These are phyloP conservation scores for Synchiropus splendidus DNA, from an alignment of 2,113 vertebrate species.

Conservation along the genomic window DNA sequence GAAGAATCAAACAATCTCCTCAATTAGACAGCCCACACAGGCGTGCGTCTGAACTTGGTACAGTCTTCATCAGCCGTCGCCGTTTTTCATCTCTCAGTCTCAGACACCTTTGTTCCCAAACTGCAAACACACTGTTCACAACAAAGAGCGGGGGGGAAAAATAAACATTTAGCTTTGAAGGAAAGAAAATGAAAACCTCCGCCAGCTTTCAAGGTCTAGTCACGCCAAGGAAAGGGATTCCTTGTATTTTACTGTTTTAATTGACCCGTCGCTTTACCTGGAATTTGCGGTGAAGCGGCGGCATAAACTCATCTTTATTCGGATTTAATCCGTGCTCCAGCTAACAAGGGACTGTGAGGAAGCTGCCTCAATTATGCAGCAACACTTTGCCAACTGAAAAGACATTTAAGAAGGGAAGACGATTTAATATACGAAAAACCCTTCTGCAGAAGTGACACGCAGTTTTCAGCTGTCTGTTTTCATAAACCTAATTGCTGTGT, in stretches of 20 bases:
- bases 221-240: constrained; percentile 43
- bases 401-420: no score
- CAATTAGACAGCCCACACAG: constrained; percentile 57
- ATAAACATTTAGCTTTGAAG: constrained; percentile 57
- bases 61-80: constrained; percentile 50
- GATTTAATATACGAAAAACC: no score
- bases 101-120: constrained; percentile 52
- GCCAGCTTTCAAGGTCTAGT: constrained; percentile 53
- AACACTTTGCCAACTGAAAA: no score
- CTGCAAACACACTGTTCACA: constrained; percentile 55
- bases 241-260: constrained; percentile 30
- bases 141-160: constrained; percentile 30
- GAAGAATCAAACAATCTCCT: constrained; percentile 56
- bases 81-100: constrained; percentile 40
- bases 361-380: constrained; percentile 1
- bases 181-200: constrained; percentile 23
- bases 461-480: no score
- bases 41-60: constrained; percentile 40
- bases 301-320: no score
- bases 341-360: not conserved
- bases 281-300: constrained; percentile 19
- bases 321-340: no score
- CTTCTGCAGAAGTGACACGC: no score
- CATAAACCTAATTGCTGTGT: no score
- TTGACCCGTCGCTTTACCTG: constrained; percentile 39